These are phyloP conservation scores for Egretta garzetta DNA, from an alignment of 2,113 vertebrate genomes.

Conservation along the genomic window DNA sequence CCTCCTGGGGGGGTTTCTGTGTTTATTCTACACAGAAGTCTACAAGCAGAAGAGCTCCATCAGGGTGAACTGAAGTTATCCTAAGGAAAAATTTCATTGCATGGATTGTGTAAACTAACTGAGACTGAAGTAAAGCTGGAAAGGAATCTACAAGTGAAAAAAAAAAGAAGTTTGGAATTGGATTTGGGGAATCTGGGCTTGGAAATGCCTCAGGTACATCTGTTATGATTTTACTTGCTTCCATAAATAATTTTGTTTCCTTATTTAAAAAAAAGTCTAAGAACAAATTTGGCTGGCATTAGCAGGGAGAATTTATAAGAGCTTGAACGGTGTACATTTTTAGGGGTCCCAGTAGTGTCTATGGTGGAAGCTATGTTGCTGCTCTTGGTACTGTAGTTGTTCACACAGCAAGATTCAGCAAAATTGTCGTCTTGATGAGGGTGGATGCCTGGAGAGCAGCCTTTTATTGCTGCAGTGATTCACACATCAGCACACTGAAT, in stretches of 20 bases:
- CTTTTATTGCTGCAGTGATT: conserved; percentile 58
- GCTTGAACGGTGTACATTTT: not conserved
- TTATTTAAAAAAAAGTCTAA: not conserved
- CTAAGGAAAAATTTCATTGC: conserved; percentile 65
- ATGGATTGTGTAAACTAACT: conserved; percentile 73
- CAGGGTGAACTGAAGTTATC: conserved; percentile 69
- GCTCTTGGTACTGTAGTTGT: not conserved
- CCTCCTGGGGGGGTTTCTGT: conserved; percentile 36
- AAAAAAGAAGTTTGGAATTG: conserved; percentile 84
- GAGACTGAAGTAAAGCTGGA: conserved; percentile 80
- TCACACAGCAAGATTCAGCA: not conserved
- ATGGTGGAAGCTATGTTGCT: not conserved
- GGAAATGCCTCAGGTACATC: conserved; percentile 99
- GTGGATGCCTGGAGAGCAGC: conserved; percentile 37
- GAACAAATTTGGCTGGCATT: not conserved
- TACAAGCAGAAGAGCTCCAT: conserved; percentile 56
- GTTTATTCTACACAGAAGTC: conserved; percentile 67
- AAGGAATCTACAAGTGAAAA: conserved; percentile 81
- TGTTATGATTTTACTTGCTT: not conserved
- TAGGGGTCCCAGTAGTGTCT: not conserved
- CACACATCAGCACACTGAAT: conserved; percentile 21
- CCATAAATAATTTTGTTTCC: not conserved
- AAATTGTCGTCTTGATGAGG: not conserved
- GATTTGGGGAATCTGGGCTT: conserved; percentile 86
- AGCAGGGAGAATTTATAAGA: not conserved